Evolutionary conservation across 2,113 vertebrate species (phyloP).

Genomic region (Calidris pugnax): DNA sequence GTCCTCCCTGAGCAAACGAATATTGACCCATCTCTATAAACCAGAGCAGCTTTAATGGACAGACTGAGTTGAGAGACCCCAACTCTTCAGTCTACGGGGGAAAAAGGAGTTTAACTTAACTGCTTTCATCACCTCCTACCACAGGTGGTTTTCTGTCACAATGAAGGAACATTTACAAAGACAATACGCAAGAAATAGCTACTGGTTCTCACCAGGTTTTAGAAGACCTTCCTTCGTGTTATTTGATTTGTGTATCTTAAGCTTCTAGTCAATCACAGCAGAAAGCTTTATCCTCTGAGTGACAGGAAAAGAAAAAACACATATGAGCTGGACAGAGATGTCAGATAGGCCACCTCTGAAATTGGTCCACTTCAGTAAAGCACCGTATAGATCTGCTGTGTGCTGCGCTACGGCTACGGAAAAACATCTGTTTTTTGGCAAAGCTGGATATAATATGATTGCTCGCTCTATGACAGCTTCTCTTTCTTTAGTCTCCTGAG

Average conservation of each 20-base stretch:
- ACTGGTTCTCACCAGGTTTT: not conserved
- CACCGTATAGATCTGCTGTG: not conserved
- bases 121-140: not conserved
- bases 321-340: not conserved
- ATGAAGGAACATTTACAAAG: not conserved
- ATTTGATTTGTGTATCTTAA: not conserved
- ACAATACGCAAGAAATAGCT: not conserved
- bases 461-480: not conserved
- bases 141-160: not conserved
- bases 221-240: not conserved
- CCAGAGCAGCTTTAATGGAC: not conserved
- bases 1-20: fast-evolving
- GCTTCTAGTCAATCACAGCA: not conserved
- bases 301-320: not conserved
- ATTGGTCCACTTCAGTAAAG: not conserved
- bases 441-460: not conserved
- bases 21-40: not conserved
- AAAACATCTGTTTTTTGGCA: not conserved
- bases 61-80: not conserved
- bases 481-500: not conserved
- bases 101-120: not conserved
- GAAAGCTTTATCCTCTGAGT: not conserved
- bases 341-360: not conserved
- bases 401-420: not conserved
- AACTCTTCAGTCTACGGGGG: not conserved